These are phyloP conservation scores for Iguana delicatissima DNA, from an alignment of 2,797 vertebrate species.

Conservation along the genomic window DNA sequence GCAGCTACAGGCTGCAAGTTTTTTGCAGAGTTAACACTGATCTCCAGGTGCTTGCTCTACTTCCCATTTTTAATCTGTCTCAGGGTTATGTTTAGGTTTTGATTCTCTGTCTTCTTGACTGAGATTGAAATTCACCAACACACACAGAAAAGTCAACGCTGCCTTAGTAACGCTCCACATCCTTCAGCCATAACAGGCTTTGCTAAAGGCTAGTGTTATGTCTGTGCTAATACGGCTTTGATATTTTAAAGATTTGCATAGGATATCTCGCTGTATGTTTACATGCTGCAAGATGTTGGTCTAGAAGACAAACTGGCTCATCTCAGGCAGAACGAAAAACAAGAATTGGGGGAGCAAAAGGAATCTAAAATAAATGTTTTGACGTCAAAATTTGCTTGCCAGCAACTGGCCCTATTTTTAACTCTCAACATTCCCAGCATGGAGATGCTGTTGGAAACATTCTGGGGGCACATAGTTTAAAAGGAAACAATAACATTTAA, in stretches of 20 bases:
- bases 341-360: not conserved
- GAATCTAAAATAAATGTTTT: not conserved
- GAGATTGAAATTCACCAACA: slow-evolving; percentile 15
- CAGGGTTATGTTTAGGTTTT: slow-evolving; percentile 55
- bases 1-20: not conserved
- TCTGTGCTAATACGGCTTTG: not conserved
- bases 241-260: slow-evolving; percentile 37
- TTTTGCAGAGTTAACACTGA: slow-evolving; percentile 32
- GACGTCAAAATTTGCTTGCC: not conserved
- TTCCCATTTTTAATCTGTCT: slow-evolving; percentile 53
- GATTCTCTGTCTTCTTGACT: slow-evolving; percentile 48
- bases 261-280: not conserved
- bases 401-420: not conserved
- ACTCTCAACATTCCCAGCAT: not conserved
- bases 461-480: too few relatives aligned
- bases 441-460: not conserved
- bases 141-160: slow-evolving; percentile 41
- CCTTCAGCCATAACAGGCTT: slow-evolving; percentile 52
- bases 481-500: not conserved
- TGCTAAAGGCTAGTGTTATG: not conserved
- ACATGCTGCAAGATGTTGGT: not conserved
- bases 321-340: not conserved
- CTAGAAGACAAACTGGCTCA: not conserved
- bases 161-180: slow-evolving; percentile 48
- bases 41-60: slow-evolving; percentile 45